phyloP scores from a whole-genome alignment of 35 echinoderm and acorn worm species.

The Apostichopus parvimensis region DNA sequence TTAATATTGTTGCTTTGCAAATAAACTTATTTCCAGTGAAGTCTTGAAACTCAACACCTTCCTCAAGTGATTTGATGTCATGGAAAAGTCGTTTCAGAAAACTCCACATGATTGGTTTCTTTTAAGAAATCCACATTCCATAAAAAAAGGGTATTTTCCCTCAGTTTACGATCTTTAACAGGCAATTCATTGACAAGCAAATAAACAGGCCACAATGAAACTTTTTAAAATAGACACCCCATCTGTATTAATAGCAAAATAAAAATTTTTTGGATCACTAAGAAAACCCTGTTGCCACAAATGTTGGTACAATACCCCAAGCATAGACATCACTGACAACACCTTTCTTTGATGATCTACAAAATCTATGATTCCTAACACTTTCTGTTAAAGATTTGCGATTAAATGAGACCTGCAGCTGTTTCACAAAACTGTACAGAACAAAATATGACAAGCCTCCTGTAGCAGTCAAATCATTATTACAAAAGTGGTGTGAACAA shows the following conservation, averaged over 20 bases:
- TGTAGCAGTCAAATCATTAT: not conserved
- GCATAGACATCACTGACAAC: constrained; percentile 45
- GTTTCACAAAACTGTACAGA: not conserved
- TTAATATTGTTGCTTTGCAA: constrained; percentile 32
- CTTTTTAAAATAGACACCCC: constrained; percentile 58
- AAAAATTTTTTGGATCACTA: constrained; percentile 23
- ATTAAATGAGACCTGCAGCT: not conserved
- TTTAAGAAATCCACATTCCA: constrained; percentile 46
- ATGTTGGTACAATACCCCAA: constrained; percentile 21
- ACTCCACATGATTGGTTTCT: constrained; percentile 60
- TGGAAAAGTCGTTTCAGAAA: constrained; percentile 51
- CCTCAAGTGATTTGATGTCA: constrained; percentile 31
- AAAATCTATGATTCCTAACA: not conserved
- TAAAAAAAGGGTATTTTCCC: constrained; percentile 53
- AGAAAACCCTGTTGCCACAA: constrained; percentile 46
- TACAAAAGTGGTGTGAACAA: not conserved
- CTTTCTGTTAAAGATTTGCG: not conserved
- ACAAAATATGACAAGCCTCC: not conserved
- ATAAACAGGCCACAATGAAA: constrained; percentile 60
- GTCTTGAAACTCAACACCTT: constrained; percentile 33
- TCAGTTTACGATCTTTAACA: not conserved
- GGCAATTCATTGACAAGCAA: constrained; percentile 55
- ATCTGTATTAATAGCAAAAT: constrained; percentile 51
- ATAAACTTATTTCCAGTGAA: constrained; percentile 27
- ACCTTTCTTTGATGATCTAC: not conserved